Evolutionary conservation across 2,888 invertebrate species (phyloP), one percentile per base, ranked within the genome.

Genomic region (Diarsia mendica): DNA sequence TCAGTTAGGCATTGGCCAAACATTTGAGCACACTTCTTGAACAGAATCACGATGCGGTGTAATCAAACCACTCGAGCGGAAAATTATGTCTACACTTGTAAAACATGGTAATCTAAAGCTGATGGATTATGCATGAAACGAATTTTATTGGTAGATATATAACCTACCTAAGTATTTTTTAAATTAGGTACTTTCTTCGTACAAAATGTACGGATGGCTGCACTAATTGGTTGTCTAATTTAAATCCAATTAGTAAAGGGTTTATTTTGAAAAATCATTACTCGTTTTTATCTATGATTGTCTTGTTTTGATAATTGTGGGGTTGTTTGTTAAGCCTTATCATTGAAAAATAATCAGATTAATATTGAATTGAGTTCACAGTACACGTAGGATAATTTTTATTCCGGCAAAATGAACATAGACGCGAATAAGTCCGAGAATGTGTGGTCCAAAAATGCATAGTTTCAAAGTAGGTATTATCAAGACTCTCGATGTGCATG

Each of bases 41-140:
- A 49, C 63, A 69, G 39, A 77, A 75, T 77, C 53, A 73, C 18
- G 60, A 58, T 63, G 71, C 39, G 65, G 75, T 72, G 75, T 81
- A 85, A 78, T 85, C 76, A 77, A 85, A 76, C 55, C 79, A 78
- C 15, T 81, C 73, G 81, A 28, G 85, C 64, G 68, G 83, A 85
- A 86, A 86, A 81, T 82, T 67, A 80, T 77, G 63, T 71, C 53
- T 77, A 71, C 33, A 61, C 70, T 75, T 49, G 53, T 68, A 61
- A 70, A 74, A 72, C 72, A 66, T 51, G 60, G 46, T 79, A 73
- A 76, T 67, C 48, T 68, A 18, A 78, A 77, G 11, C 53, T 67
- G 67, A 53, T 61, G 20, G 61, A 63, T 46, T 78, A 75, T 60
- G 67, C 60, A 75, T 61, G 67, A 58, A 28, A 58, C 15, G 39